Evolutionary conservation across 2,113 vertebrate genomes (phyloP), one percentile per base, ranked within the genome.

Genomic region (Chloropsis cyanopogon): DNA sequence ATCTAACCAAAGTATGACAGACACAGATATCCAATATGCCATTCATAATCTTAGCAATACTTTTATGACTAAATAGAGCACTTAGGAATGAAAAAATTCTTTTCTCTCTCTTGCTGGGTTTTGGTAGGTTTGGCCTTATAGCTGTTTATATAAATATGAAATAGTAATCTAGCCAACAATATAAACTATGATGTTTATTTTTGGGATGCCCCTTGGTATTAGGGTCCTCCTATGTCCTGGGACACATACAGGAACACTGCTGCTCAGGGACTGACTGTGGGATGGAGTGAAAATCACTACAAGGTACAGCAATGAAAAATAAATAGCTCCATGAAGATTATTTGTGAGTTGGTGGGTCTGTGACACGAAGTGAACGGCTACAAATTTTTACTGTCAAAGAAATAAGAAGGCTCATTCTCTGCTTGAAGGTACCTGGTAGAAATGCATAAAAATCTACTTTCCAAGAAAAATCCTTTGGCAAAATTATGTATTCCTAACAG

Each of bases 201-300:
- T 93, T 77, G 66, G 46, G 21, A n/a, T 39, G 18, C 0, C 12
- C 14, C 25, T 47, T 69, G 28, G 6, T 31, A 47, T 9, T 39
- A 60, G 8, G 3, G 7, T 20, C 7, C 10, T 46, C 2, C 59
- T 47, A 3, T 1, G 0, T 39, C 18, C 33, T 35, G 18, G 29
- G 26, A 46, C 33, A 56, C 26, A n/a, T 18, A 12, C 6, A 57
- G 35, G 17, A 60, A 39, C 5, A 42, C 0, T 25, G 35, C 33
- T 54, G 50, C 10, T 23, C 28, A 84, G 20, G 14, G 12, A 33
- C 7, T 89, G 49, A 37, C 54, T 46, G 11, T 49, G 37, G 5
- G 9, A 52, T 78, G 50, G 22, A 78, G 14, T 64, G 23, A 56
- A 90, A 54, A 87, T 75, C 26, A 28, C 41, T 73, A 29, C 21